Conservation (phyloP, 92 coral and sea anemone species). For the Meandrina meandrites region DNA sequence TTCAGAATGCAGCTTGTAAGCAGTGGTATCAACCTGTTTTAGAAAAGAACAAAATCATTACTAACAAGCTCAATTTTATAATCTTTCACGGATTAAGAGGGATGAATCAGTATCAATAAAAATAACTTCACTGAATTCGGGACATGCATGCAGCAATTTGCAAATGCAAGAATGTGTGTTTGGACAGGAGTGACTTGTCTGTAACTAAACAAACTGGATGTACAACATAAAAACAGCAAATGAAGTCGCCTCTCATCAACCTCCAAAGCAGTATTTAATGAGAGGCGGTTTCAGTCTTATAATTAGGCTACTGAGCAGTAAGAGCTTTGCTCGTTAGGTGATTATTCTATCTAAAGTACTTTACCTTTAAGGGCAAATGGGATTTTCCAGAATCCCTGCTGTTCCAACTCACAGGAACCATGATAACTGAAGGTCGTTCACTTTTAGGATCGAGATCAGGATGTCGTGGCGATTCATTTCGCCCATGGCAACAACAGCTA, state of each 20-base stretch:
- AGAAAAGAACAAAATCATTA: not conserved
- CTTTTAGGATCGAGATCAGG: not conserved
- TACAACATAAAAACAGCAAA: not conserved
- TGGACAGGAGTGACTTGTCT: not conserved
- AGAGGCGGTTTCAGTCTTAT: no score
- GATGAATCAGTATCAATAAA: no score
- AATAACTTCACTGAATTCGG: not conserved
- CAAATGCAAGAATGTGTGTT: not conserved
- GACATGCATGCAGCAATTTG: not conserved
- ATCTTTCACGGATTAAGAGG: no score
- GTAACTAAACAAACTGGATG: no score
- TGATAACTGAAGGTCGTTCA: constrained; percentile 28
- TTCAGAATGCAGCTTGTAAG: not conserved
- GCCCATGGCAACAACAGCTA: not conserved
- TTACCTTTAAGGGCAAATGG: constrained; percentile 20
- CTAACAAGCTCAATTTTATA: no score
- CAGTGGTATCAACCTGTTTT: not conserved
- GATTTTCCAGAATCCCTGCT: not conserved
- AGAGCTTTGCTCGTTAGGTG: not conserved
- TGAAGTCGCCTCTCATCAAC: not conserved
- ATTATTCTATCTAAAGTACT: not conserved
- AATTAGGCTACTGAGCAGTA: not conserved
- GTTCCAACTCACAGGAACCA: constrained; percentile 25
- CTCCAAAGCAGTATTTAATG: not conserved
- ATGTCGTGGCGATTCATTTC: not conserved